Conservation (phyloP, 2,113 vertebrate species). For the Dunckerocampus dactyliophorus region DNA sequence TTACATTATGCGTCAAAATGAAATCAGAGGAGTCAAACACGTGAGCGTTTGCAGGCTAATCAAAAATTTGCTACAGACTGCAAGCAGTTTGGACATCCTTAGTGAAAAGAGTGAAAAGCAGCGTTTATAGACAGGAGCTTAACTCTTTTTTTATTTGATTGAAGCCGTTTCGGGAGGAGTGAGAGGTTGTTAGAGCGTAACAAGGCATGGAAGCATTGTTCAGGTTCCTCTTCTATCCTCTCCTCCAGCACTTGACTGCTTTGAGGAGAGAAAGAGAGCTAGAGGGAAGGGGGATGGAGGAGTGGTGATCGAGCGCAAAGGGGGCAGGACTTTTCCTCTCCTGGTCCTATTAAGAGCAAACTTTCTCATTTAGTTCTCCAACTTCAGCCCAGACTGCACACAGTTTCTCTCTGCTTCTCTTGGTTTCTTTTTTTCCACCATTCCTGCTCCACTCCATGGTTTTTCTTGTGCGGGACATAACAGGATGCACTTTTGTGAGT, state of each 20-base stretch:
- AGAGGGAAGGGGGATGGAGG: conserved; percentile 37
- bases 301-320: conserved; percentile 67
- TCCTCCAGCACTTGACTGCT: conserved; percentile 67
- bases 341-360: conserved; percentile 76
- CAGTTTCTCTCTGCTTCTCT: conserved; percentile 38
- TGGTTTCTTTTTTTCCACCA: conserved; percentile 8
- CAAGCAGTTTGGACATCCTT: too few species aligned
- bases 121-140: too few species aligned
- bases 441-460: conserved; percentile 38
- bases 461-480: conserved; percentile 44
- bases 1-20: too few species aligned
- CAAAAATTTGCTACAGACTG: too few species aligned
- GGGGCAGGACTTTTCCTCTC: conserved; percentile 73
- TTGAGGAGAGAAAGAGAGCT: conserved; percentile 36
- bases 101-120: too few species aligned
- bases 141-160: too few species aligned
- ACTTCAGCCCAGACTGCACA: conserved; percentile 69
- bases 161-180: too few species aligned
- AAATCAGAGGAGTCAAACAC: too few species aligned
- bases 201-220: conserved; percentile 22
- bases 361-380: conserved; percentile 77
- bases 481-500: conserved; percentile 64
- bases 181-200: too few species aligned
- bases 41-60: too few species aligned
- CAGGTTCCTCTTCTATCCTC: conserved; percentile 27